Base-by-base conservation (phyloP, 2,888 invertebrate genomes). In the Trichacis sp. region DNA sequence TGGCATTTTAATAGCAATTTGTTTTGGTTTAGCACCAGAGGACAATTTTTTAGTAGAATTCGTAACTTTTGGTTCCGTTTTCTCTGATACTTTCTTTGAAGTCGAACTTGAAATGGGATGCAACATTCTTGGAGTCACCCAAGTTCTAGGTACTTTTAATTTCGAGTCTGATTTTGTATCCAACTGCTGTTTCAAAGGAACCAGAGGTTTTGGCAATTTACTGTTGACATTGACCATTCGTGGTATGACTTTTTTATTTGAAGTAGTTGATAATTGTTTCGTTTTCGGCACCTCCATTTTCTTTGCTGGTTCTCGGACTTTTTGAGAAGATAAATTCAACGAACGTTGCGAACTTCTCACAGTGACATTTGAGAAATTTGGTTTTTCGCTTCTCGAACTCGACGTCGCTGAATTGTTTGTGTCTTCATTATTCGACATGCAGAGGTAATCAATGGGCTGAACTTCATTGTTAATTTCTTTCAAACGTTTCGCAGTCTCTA, bases 401-500 rank as follows among this genome's bases (percentile, higher is more conserved):
- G n/a, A n/a, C n/a, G n/a, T n/a, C n/a, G n/a, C n/a, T n/a, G n/a
- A n/a, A n/a, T n/a, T n/a, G n/a, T n/a, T n/a, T n/a, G n/a, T n/a
- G n/a, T n/a, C n/a, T n/a, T n/a, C n/a, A n/a, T n/a, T n/a, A n/a
- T n/a, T n/a, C n/a, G n/a, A n/a, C n/a, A n/a, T n/a, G n/a, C n/a
- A n/a, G n/a, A n/a, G n/a, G n/a, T n/a, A n/a, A n/a, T n/a, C n/a
- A n/a, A n/a, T n/a, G n/a, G 57, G 54, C 0, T 42, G 51, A 14
- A 48, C 43, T 38, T 68, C 68, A 1, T 70, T 65, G 33, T 77
- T 76, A n/a, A 81, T 80, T 53, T 80, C 77, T 47, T 74, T 62
- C 65, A 82, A 76, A 38, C 73, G 51, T 40, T 76, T 75, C 0
- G 77, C 81, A 6, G 80, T 80, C 36, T 82, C 77, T n/a, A 81